Conservation (phyloP, 2,888 invertebrate genomes). For the Orthonychiurus folsomi region DNA sequence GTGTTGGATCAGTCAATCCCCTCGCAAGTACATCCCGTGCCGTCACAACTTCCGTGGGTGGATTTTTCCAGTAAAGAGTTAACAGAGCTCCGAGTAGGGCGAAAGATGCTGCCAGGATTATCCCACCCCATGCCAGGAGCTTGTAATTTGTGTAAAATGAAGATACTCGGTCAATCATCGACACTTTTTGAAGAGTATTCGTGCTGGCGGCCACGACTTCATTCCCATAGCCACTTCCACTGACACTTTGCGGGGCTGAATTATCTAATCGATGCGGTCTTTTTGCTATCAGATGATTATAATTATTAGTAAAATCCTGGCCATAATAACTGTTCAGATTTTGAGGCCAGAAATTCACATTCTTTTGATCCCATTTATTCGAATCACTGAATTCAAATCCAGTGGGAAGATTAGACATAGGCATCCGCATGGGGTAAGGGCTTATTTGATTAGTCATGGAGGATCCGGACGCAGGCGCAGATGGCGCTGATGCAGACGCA, state of each 20-base stretch:
- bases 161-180: conserved; percentile 35
- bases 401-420: no score
- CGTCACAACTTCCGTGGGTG: conserved; percentile 40
- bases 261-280: not conserved
- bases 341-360: conserved; percentile 10
- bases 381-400: no score
- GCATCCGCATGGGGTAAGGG: no score
- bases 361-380: not conserved
- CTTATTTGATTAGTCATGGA: no score
- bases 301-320: not conserved
- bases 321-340: conserved; percentile 16
- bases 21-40: conserved; percentile 23
- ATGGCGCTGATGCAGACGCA: no score
- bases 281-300: not conserved
- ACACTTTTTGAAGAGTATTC: not conserved
- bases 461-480: not conserved
- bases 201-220: not conserved
- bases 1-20: conserved; percentile 26
- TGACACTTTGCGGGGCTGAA: not conserved
- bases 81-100: conserved; percentile 26
- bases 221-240: not conserved
- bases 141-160: conserved; percentile 38
- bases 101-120: conserved; percentile 29
- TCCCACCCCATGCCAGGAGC: conserved; percentile 34
- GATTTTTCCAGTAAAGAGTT: conserved; percentile 36